Evolutionary conservation across 2,888 invertebrate species (phyloP).

Genomic region (Tromatobia lineatoria): DNA sequence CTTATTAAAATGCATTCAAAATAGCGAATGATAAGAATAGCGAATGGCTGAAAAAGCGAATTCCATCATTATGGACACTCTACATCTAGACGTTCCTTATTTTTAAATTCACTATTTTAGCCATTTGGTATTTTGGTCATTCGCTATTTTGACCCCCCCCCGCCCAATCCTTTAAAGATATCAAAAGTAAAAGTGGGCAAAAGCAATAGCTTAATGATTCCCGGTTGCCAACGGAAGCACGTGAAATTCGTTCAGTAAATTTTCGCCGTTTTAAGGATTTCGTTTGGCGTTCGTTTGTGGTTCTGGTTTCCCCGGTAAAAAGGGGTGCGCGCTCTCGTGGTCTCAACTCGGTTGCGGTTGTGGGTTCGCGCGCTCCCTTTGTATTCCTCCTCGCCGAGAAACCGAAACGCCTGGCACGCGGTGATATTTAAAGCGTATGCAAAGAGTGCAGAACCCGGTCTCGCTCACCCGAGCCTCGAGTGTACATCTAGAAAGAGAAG

Average conservation of each 20-base stretch:
- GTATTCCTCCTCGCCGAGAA: slow-evolving; percentile 56
- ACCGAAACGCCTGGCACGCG: slow-evolving; percentile 71
- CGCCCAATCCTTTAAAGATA: too few species aligned
- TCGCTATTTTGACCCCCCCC: too few species aligned
- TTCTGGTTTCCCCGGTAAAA: neutral
- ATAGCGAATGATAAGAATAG: too few species aligned
- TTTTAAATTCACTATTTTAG: too few species aligned
- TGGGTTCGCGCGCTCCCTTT: slow-evolving; percentile 46
- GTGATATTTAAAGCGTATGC: slow-evolving; percentile 83
- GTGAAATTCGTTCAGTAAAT: slow-evolving; percentile 39
- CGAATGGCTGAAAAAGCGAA: too few species aligned
- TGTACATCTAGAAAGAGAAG: slow-evolving; percentile 47
- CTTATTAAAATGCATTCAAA: too few species aligned
- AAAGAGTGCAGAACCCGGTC: slow-evolving; percentile 78
- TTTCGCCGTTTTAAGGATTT: slow-evolving; percentile 30
- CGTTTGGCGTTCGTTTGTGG: neutral
- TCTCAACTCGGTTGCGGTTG: slow-evolving; percentile 1
- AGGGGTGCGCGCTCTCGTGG: slow-evolving; percentile 19
- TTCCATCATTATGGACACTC: too few species aligned
- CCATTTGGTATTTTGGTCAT: too few species aligned
- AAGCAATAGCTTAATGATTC: neutral
- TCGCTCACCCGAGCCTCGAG: slow-evolving; percentile 28
- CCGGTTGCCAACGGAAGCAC: slow-evolving; percentile 1
- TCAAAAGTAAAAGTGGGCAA: neutral
- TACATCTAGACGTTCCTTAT: too few species aligned